Base-by-base conservation (phyloP, 2,888 invertebrate species). In the Cylindroiulus punctatus region DNA sequence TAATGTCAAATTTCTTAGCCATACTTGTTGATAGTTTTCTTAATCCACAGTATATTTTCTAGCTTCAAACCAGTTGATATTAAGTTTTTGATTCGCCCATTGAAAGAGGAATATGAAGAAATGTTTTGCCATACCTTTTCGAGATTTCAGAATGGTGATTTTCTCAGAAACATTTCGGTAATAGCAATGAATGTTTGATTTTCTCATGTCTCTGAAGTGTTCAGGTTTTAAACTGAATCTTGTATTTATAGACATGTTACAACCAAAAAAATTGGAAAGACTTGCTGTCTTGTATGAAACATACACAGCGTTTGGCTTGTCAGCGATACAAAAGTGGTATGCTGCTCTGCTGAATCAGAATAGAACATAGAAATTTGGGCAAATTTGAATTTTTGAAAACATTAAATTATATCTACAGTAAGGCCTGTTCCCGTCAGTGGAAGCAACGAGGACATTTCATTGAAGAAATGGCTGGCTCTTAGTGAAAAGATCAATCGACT, bases 31-130 rank as follows among this genome's bases (percentile, higher is more conserved):
- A 83, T 87, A 85, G 85, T 22, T 85, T 88, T 85, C 87, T 84
- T 84, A 22, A 36, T 17, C 14, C 14, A 40, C n/a, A 84, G 32
- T 57, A 22, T 65, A 57, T 85, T 85, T 85, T 87, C 86, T 89
- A 91, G 93, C 88, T 94, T 96, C 90, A 99, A 98, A 91, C 99
- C 99, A 0, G 96, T 98, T 0, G 97, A 98, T 90, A 91, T 98
- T 17, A 95, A 95, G 89, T 94, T 94, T 89, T 93, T 98, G 0
- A 93, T 99, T 40, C 92, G 93, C 84, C 97, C 98, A 0, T 92
- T 98, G 81, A 93, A 94, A 89, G 93, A 94, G 57, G 95, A 97
- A 89, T 99, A 97, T 90, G 95, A 97, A 90, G 90, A 93, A 5
- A 90, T 98, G 0, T 98, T 99, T 90, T 92, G 93, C 86, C 86